Percentiles rank a stretch among this genome's conserved stretches.
These are phyloP conservation scores for Pyralis farinalis DNA, from an alignment of 2,888 invertebrate genomes.

Conservation along the genomic window DNA sequence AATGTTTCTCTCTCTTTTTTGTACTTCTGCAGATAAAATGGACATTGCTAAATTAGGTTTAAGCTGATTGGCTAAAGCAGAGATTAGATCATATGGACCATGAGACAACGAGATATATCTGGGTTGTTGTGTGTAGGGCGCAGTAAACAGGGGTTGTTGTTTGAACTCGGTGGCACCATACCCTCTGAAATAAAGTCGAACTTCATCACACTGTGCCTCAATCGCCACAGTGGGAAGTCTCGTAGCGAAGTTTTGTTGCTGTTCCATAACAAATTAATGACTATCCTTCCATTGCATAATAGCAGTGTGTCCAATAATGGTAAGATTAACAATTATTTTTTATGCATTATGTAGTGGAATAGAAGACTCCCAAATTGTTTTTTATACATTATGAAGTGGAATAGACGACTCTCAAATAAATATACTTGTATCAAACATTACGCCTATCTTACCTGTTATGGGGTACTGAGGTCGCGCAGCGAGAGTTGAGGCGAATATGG, in stretches of 20 bases:
- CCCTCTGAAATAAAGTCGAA: conserved; percentile 80
- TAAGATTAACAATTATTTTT: no score
- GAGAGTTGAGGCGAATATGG: no score
- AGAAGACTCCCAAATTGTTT: no score
- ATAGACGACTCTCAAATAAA: no score
- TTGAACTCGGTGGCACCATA: conserved; percentile 71
- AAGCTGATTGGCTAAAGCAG: conserved; percentile 23
- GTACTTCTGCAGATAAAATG: conserved; percentile 80
- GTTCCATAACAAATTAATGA: conserved; percentile 47
- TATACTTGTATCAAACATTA: no score
- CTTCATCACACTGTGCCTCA: conserved; percentile 66
- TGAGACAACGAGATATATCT: conserved; percentile 83
- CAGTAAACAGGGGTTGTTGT: conserved; percentile 72
- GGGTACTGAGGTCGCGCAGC: no score
- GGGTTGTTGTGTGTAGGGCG: conserved; percentile 81
- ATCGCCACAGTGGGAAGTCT: conserved; percentile 55
- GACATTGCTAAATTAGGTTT: conserved; percentile 62
- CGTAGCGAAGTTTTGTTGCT: conserved; percentile 57
- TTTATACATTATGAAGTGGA: no score
- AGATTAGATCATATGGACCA: conserved; percentile 83
- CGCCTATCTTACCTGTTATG: no score
- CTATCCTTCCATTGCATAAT: no score
- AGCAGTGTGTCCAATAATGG: no score
- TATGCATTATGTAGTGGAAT: no score
- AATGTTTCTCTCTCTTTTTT: conserved; percentile 61